Percentiles rank a stretch among this genome's conserved stretches.
These are phyloP conservation scores for Erpornis zantholeuca DNA, from an alignment of 2,113 vertebrate genomes.

Conservation along the genomic window DNA sequence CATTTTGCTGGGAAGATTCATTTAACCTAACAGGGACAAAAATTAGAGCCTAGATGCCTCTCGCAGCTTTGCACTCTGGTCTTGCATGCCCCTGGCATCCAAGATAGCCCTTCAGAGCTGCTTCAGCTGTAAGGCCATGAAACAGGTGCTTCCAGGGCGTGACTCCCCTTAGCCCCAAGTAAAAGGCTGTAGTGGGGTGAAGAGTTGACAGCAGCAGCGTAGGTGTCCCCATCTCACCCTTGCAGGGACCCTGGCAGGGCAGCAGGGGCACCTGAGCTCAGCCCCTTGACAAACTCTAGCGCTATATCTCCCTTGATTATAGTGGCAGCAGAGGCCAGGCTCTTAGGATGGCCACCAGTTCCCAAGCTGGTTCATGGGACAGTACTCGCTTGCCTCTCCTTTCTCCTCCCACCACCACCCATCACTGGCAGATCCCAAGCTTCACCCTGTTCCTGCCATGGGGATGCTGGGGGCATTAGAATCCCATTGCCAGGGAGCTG, in stretches of 20 bases:
- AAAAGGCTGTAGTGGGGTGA: neutral
- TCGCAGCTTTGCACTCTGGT: neutral
- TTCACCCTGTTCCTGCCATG: neutral
- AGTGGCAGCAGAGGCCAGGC: neutral
- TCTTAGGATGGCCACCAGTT: neutral
- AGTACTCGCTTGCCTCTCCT: fast-evolving
- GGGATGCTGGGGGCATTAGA: neutral
- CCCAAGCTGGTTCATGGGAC: neutral
- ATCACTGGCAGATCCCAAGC: neutral
- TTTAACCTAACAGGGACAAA: neutral
- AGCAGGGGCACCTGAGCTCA: fast-evolving
- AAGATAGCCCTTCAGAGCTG: neutral
- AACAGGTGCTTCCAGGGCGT: fast-evolving
- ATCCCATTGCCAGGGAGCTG: neutral
- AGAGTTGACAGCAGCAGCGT: neutral
- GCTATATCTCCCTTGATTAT: fast-evolving
- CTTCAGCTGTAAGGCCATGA: neutral
- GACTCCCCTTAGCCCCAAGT: neutral
- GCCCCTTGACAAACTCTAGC: neutral
- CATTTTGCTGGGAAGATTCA: neutral
- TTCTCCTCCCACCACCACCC: neutral
- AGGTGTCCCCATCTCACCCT: neutral
- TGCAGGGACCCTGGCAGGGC: neutral
- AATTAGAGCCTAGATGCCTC: neutral
- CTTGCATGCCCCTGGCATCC: neutral